phyloP scores from a whole-genome alignment of 2,113 vertebrate genomes.

The Lepidothrix coronata region DNA sequence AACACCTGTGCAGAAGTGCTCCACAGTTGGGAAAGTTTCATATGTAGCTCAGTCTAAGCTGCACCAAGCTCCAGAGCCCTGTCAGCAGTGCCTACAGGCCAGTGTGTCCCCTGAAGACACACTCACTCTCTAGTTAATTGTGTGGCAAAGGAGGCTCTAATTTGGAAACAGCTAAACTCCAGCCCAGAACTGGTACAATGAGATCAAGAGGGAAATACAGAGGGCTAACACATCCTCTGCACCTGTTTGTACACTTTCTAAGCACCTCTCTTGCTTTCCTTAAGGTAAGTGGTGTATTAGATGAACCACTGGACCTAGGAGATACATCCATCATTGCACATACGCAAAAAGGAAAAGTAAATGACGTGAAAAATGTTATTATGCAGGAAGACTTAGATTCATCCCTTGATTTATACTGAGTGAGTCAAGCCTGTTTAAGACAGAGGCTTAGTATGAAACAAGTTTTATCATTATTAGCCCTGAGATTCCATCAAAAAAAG shows the following conservation, averaged over 20 bases:
- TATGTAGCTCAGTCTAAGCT: not conserved
- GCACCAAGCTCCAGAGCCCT: not conserved
- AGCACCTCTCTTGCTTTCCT: not conserved
- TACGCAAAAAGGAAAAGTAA: not conserved
- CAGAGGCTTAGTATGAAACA: not conserved
- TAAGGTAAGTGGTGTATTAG: not conserved
- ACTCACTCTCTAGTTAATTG: not conserved
- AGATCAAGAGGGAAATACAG: not conserved
- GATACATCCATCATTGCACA: not conserved
- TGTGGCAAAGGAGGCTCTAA: not conserved
- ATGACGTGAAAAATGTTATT: constrained; percentile 7
- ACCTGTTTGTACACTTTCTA: not conserved
- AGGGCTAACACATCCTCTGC: not conserved
- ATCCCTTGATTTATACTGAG: constrained; percentile 20
- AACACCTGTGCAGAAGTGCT: constrained; percentile 16
- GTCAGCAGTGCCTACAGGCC: not conserved
- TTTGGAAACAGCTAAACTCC: not conserved
- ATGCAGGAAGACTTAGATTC: not conserved
- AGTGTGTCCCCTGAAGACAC: not conserved
- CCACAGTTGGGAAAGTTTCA: not conserved
- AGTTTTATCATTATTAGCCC: not conserved
- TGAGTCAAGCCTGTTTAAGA: not conserved
- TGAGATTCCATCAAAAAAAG: not conserved
- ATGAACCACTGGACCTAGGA: not conserved
- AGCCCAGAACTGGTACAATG: not conserved